Conservation (phyloP, 2,113 vertebrate genomes). For the Anarhynchus alexandrinus region DNA sequence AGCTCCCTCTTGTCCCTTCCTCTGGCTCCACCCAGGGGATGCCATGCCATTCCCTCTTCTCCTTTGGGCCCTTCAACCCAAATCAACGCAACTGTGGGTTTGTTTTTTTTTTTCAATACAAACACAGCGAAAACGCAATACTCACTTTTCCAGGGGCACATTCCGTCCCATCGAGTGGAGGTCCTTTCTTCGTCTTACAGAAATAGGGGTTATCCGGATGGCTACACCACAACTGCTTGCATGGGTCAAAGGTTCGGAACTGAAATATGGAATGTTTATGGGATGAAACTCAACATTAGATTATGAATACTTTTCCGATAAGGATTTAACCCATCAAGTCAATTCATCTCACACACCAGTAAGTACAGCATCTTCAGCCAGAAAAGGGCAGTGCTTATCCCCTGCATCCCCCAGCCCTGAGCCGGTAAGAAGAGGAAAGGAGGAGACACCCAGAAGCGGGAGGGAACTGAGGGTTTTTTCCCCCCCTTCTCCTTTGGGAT, state of each 20-base stretch:
- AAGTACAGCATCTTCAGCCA: background rate
- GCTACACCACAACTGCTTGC: constrained; percentile 98
- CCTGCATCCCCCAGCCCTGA: background rate
- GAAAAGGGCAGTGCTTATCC: background rate
- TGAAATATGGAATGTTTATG: constrained; percentile 27
- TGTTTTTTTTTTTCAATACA: background rate
- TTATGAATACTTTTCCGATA: background rate
- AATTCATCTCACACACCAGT: background rate
- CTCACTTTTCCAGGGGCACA: constrained; percentile 91
- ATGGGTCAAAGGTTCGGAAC: constrained; percentile 97
- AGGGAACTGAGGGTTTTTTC: background rate
- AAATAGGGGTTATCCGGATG: constrained; percentile 98
- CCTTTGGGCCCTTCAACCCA: background rate
- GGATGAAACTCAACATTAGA: background rate
- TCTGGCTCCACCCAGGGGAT: background rate
- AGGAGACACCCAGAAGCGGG: background rate
- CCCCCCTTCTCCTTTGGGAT: background rate
- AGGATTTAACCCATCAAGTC: background rate
- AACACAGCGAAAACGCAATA: background rate
- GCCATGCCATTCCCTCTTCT: background rate
- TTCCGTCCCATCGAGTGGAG: constrained; percentile 93
- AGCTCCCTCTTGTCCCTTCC: background rate
- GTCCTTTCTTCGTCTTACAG: constrained; percentile 99
- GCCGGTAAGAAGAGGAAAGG: background rate
- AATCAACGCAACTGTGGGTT: accelerated